Evolutionary conservation across 2,113 vertebrate genomes (phyloP).

Genomic region (Rutilus rutilus): DNA sequence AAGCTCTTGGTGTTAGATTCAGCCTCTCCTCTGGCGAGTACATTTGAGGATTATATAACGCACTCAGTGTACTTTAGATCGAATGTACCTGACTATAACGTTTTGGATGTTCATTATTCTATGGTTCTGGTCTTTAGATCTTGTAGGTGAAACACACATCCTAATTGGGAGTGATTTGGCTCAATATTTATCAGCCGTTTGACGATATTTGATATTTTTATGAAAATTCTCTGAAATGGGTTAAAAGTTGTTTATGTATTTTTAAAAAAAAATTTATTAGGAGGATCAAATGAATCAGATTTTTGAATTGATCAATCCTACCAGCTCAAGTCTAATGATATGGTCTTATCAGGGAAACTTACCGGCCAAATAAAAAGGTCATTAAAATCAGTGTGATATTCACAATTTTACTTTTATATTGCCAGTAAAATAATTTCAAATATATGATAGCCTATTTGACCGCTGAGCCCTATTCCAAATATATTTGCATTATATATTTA

Average conservation of each 20-base stretch:
- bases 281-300: not conserved
- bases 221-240: not conserved
- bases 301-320: not conserved
- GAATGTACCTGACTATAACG: not conserved
- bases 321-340: not conserved
- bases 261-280: not conserved
- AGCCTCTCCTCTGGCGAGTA: slow-evolving; percentile 4
- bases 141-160: not conserved
- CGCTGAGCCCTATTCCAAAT: not conserved
- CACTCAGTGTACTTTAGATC: not conserved
- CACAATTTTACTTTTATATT: not conserved
- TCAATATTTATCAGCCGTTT: not conserved
- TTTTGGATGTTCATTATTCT: not conserved
- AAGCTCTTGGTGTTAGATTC: slow-evolving; percentile 27
- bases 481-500: not conserved
- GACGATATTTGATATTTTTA: not conserved
- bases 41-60: not conserved
- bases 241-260: not conserved
- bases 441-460: not conserved
- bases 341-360: not conserved
- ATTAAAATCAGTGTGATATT: not conserved
- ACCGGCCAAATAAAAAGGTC: not conserved
- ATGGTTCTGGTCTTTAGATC: not conserved
- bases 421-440: not conserved
- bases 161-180: not conserved